Evolutionary conservation across 2,113 vertebrate genomes (phyloP).

Genomic region (Papio anubis): DNA sequence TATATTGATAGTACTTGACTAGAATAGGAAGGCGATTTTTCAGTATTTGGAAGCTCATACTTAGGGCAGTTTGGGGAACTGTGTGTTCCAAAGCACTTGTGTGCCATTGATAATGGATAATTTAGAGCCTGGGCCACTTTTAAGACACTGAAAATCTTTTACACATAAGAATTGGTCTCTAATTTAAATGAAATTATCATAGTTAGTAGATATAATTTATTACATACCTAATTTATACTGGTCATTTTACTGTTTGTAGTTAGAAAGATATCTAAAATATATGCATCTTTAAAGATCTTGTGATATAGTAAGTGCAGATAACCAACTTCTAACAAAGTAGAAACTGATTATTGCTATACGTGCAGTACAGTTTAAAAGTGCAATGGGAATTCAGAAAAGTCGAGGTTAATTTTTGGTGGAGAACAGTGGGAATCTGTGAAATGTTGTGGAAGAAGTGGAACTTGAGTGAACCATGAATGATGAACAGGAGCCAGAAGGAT

Average conservation of each 20-base stretch:
- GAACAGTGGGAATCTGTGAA: not conserved
- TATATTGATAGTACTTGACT: not conserved
- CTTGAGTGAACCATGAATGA: not conserved
- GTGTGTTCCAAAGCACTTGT: conserved; percentile 17
- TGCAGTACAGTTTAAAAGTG: not conserved
- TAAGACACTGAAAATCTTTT: conserved; percentile 33
- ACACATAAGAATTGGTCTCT: not conserved
- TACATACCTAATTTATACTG: not conserved
- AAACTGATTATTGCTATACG: not conserved
- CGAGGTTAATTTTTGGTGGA: not conserved
- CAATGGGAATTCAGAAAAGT: not conserved
- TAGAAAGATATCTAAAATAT: not conserved
- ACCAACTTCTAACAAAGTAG: not conserved
- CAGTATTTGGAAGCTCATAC: not conserved
- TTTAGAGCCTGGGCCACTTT: not conserved
- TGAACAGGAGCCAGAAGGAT: not conserved
- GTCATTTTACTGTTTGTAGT: not conserved
- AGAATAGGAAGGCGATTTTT: conserved; percentile 20
- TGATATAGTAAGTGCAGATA: not conserved
- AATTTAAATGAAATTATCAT: conserved; percentile 16
- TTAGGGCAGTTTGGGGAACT: not conserved
- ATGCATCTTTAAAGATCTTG: not conserved
- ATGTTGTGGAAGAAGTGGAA: not conserved
- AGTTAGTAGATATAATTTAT: conserved; percentile 16
- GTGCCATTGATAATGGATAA: not conserved